phyloP scores from a whole-genome alignment of 2,113 vertebrate species.

The Mus spicilegus region DNA sequence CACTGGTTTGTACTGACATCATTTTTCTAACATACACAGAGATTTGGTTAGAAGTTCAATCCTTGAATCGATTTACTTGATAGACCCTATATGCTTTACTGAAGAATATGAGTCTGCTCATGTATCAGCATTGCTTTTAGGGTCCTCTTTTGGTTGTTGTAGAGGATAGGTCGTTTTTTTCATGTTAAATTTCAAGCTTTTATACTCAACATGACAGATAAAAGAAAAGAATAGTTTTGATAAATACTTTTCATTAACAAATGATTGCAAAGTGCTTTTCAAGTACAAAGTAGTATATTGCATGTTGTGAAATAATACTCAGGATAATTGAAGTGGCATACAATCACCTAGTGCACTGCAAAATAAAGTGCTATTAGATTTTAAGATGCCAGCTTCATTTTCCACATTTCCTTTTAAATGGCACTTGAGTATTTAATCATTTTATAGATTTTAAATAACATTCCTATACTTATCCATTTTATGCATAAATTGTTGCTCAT shows the following conservation, averaged over 20 bases:
- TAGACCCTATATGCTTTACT: background rate
- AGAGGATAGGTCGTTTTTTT: background rate
- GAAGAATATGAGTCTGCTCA: background rate
- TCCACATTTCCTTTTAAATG: background rate
- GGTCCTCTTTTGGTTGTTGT: too few relatives aligned
- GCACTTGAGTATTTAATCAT: slow-evolving; percentile 33
- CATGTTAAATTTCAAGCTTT: slow-evolving; percentile 36
- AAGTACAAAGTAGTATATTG: slow-evolving; percentile 60
- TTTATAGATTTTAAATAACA: slow-evolving; percentile 32
- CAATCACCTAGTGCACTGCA: slow-evolving; percentile 32
- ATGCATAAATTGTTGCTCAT: background rate
- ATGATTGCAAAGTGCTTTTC: slow-evolving; percentile 66
- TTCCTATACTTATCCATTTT: background rate
- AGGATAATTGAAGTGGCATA: slow-evolving; percentile 64
- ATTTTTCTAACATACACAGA: background rate
- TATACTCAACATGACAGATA: slow-evolving; percentile 5
- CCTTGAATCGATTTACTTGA: background rate
- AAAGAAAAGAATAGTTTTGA: slow-evolving; percentile 40
- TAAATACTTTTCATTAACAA: slow-evolving; percentile 73
- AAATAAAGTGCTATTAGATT: slow-evolving; percentile 43
- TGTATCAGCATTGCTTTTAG: background rate
- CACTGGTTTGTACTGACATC: background rate
- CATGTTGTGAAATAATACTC: slow-evolving; percentile 60
- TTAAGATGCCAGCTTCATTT: slow-evolving; percentile 17
- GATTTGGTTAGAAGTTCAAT: background rate